These are phyloP conservation scores for Melanargia galathea DNA, from an alignment of 2,888 invertebrate genomes.

Conservation along the genomic window DNA sequence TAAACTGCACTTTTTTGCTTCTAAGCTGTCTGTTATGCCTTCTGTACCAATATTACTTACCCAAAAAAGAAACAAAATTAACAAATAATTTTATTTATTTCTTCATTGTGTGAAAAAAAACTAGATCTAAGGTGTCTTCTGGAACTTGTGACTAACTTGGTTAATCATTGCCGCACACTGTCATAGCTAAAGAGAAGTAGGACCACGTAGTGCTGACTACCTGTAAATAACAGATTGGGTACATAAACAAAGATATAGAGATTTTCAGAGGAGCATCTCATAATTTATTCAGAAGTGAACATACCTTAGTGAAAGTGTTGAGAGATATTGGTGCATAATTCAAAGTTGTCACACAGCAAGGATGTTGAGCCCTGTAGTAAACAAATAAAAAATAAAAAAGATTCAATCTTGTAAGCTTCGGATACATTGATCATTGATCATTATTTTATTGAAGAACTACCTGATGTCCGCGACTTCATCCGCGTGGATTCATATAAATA, in stretches of 20 bases:
- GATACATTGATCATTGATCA: too few species aligned
- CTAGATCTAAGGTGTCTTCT: not conserved
- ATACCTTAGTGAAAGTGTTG: conserved; percentile 42
- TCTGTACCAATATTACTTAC: too few species aligned
- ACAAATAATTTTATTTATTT: too few species aligned
- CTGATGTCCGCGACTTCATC: too few species aligned
- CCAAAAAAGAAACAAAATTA: too few species aligned
- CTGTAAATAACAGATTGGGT: conserved; percentile 47
- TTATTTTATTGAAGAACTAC: too few species aligned
- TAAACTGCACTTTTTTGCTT: too few species aligned
- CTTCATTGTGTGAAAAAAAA: not conserved
- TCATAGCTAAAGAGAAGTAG: conserved; percentile 54
- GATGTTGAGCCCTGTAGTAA: conserved; percentile 34
- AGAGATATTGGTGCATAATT: conserved; percentile 37
- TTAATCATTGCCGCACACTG: conserved; percentile 20
- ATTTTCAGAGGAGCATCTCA: not conserved
- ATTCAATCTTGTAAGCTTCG: not conserved
- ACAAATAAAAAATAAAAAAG: not conserved
- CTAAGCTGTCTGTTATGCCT: too few species aligned
- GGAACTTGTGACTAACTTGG: not conserved
- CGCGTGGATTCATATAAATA: too few species aligned
- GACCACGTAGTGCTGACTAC: conserved; percentile 63
- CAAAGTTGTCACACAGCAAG: conserved; percentile 40
- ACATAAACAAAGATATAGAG: not conserved
- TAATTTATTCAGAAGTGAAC: not conserved